Evolutionary conservation across 2,113 vertebrate species (phyloP), one percentile per base, ranked within the genome.

Genomic region (Chloropsis cyanopogon): DNA sequence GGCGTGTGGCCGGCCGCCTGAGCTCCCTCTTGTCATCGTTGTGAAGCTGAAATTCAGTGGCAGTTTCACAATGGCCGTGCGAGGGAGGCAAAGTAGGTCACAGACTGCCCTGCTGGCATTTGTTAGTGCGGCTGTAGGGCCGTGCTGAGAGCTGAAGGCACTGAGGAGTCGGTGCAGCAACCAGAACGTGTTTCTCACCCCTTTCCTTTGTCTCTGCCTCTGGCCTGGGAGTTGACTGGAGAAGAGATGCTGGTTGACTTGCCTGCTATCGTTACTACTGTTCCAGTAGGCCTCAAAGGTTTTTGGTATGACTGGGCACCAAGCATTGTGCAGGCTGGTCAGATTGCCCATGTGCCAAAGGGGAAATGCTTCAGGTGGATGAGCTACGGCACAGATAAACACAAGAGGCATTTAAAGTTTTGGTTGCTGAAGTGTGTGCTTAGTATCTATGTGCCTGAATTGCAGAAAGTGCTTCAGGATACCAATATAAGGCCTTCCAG

Each of bases 31-130:
- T 11, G 2, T 87, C 71, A 60, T 64, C 2, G 0, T 59, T 82
- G 47, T 46, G 57, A 71, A 79, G 82, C 92, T 91, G 93, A 95
- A 94, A 87, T 94, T 86, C 92, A 61, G 47, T 85, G 93, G 92
- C 91, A 86, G 85, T 79, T 95, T 80, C 63, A 95, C 85, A 96
- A 79, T 93, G 82, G 72, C 57, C 0, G 1, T 41, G 46, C 0
- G 3, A 87, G 47, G 77, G 39, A 83, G 39, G 88, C 59, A 82
- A 96, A 96, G 83, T 88, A 88, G 82, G 90, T 92, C 90, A 86
- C 73, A 73, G 84, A 24, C 82, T 71, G 72, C 57, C 66, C 49
- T 64, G 80, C 26, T 0, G 16, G 20, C 8, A 0, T 77, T 72
- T 47, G 54, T 56, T 88, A 76, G 42, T 72, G 2, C 0, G 7